Percentiles rank a stretch among this genome's conserved stretches.
These are phyloP conservation scores for Trichogramma pretiosum DNA, from an alignment of 1,140 invertebrate species.

Conservation along the genomic window DNA sequence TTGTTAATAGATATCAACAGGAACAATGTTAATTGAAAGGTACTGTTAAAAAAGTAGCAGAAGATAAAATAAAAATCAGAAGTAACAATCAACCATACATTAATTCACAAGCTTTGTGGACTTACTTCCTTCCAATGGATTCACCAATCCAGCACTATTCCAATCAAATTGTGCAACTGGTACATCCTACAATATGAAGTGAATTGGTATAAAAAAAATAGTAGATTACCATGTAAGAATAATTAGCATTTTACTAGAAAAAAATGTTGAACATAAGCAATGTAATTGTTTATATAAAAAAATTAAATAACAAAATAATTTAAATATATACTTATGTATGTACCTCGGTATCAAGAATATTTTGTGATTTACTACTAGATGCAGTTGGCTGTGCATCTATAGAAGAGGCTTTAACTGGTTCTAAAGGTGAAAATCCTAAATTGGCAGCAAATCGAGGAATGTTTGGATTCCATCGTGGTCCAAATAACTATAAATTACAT, in stretches of 20 bases:
- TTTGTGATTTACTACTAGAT: conserved; percentile 31
- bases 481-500: conserved; percentile 56
- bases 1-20: neutral
- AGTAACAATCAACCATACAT: no score
- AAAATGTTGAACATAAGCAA: no score
- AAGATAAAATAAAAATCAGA: no score
- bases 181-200: no score
- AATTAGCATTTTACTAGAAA: no score
- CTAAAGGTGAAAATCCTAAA: conserved; percentile 62
- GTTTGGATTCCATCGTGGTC: conserved; percentile 64
- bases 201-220: no score
- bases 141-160: conserved; percentile 54
- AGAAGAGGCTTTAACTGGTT: conserved; percentile 57
- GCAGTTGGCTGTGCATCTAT: conserved; percentile 20
- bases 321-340: no score
- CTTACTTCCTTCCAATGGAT: conserved; percentile 58
- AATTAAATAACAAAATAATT: conserved; percentile 6
- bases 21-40: neutral
- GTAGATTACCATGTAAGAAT: no score
- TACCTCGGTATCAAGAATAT: conserved; percentile 30
- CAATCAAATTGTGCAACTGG: conserved; percentile 59
- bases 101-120: conserved; percentile 24
- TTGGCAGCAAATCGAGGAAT: conserved; percentile 74
- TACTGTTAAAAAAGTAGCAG: no score
- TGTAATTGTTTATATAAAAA: neutral